phyloP scores from a whole-genome alignment of 2,113 vertebrate genomes.

The Mus pahari region DNA sequence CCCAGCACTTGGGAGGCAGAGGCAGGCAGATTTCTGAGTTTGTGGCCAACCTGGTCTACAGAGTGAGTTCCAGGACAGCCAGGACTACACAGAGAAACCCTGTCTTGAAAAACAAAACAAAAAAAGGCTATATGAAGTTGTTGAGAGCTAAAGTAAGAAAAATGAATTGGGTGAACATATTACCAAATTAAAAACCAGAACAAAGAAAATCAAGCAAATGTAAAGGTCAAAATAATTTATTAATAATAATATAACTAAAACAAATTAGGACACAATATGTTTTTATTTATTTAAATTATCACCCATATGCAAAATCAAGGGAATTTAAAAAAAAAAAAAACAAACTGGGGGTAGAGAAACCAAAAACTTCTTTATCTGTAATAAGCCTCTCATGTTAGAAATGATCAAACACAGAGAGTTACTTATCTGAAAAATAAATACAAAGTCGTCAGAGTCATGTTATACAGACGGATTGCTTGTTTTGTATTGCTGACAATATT shows the following conservation, averaged over 20 bases:
- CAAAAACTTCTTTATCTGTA: neutral
- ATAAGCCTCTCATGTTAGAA: neutral
- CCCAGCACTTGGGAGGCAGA: no score
- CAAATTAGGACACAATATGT: neutral
- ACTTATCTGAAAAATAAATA: neutral
- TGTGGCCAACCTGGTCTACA: no score
- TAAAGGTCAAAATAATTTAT: neutral
- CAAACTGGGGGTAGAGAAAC: neutral
- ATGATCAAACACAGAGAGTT: neutral
- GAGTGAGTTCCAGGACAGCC: no score
- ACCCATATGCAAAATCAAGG: neutral
- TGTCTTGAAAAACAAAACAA: no score
- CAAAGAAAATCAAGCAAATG: neutral
- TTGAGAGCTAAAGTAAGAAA: conserved; percentile 50
- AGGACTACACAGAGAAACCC: no score
- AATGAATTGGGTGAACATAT: neutral
- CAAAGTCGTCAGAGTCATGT: neutral
- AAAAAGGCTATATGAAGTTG: neutral
- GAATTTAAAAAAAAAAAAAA: no score
- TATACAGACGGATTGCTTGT: no score
- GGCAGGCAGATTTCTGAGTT: no score
- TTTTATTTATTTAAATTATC: neutral
- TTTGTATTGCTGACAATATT: neutral
- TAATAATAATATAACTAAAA: neutral
- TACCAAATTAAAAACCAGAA: neutral